Percentiles rank a stretch among this genome's conserved stretches.
Evolutionary conservation across 2,113 vertebrate species (phyloP).

Genomic region (Typhlomys cinereus): DNA sequence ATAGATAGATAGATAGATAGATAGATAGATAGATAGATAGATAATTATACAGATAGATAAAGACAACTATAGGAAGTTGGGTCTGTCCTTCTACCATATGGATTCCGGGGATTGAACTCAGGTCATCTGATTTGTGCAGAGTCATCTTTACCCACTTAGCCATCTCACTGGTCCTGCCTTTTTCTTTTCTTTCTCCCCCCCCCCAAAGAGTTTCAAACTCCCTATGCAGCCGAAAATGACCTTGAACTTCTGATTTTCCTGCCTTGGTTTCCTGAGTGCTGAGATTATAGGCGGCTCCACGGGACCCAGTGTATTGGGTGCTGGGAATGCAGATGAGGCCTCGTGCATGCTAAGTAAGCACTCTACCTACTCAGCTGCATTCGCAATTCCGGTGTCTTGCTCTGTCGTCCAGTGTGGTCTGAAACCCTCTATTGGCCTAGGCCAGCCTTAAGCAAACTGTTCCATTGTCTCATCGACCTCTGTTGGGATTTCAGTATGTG

Average conservation of each 20-base stretch:
- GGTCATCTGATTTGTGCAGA: too few relatives aligned
- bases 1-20: too few relatives aligned
- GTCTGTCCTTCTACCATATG: too few relatives aligned
- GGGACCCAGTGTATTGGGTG: not conserved
- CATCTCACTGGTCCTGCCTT: not conserved
- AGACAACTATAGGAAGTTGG: too few relatives aligned
- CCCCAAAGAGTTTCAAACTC: not conserved
- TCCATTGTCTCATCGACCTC: not conserved
- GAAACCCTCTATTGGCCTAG: not conserved
- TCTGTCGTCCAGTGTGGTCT: not conserved
- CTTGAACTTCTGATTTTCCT: not conserved
- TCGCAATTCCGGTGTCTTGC: not conserved
- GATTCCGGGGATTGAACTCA: too few relatives aligned
- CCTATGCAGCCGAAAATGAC: too few relatives aligned
- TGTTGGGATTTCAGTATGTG: not conserved
- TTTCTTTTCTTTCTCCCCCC: too few relatives aligned
- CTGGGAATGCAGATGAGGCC: too few relatives aligned
- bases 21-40: too few relatives aligned
- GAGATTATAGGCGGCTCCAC: not conserved
- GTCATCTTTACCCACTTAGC: too few relatives aligned
- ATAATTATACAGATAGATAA: too few relatives aligned
- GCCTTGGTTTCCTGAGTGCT: not conserved
- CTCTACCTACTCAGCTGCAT: not conserved
- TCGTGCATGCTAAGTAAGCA: not conserved
- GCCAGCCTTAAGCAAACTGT: not conserved